These are phyloP conservation scores for Sinocyclocheilus maitianheensis DNA, from an alignment of 2,113 vertebrate genomes.

Conservation along the genomic window DNA sequence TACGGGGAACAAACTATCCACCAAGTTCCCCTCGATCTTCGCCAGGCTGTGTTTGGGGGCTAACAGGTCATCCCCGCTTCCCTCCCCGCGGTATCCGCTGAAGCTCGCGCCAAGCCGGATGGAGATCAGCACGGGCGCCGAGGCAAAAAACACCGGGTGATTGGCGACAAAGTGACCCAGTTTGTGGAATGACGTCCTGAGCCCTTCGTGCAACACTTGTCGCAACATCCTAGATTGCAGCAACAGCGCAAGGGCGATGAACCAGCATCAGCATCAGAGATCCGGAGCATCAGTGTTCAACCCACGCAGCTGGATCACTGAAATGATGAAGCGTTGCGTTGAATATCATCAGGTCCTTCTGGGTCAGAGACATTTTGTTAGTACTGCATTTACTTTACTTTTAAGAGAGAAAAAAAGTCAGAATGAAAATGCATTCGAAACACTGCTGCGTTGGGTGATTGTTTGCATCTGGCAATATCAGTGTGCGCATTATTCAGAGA, in stretches of 20 bases:
- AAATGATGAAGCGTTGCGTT: constrained; percentile 11
- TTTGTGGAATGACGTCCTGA: constrained; percentile 89
- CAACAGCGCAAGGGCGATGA: constrained; percentile 82
- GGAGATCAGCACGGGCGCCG: constrained; percentile 91
- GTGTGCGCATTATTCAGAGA: not conserved
- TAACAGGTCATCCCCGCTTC: constrained; percentile 91
- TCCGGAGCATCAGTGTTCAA: constrained; percentile 64
- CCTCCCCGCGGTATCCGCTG: constrained; percentile 94
- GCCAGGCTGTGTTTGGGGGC: constrained; percentile 96
- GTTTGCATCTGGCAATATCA: not conserved
- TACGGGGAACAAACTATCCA: constrained; percentile 94
- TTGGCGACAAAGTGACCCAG: constrained; percentile 92
- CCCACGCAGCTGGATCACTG: constrained; percentile 40
- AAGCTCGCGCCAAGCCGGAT: constrained; percentile 96
- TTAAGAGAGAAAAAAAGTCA: not conserved
- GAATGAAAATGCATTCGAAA: not conserved
- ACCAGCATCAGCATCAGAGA: constrained; percentile 84
- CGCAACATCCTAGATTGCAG: constrained; percentile 92
- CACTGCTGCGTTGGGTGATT: not conserved
- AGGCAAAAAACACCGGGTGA: constrained; percentile 97
- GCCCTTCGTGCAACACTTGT: constrained; percentile 92
- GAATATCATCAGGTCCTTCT: constrained; percentile 28
- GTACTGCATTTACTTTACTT: not conserved
- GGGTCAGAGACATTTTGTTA: constrained; percentile 33
- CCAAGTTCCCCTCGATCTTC: constrained; percentile 96